phyloP scores from a whole-genome alignment of 2,797 vertebrate genomes.

The Chelmon rostratus region DNA sequence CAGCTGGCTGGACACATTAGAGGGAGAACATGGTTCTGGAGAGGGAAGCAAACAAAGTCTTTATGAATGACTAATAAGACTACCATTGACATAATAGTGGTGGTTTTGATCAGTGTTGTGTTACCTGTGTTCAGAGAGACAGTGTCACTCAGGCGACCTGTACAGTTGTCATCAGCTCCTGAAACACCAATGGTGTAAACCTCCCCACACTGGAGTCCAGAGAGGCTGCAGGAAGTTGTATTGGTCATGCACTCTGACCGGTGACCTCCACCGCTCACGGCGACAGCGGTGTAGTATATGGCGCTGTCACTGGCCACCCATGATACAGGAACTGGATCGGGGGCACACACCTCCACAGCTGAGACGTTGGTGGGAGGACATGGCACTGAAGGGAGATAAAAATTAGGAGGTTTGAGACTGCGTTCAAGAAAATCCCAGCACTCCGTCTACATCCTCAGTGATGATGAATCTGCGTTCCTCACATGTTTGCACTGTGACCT shows the following conservation, averaged over 20 bases:
- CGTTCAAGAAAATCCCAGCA: background rate
- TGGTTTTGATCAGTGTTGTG: background rate
- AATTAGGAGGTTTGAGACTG: background rate
- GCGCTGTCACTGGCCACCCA: conserved; percentile 77
- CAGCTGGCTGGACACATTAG: conserved; percentile 67
- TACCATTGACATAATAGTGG: background rate
- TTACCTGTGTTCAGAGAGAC: conserved; percentile 74
- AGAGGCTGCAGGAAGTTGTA: conserved; percentile 71
- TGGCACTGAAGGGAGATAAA: conserved; percentile 69
- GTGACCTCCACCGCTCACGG: conserved; percentile 61
- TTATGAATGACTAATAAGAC: too few relatives aligned
- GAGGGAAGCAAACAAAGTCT: conserved; percentile 30
- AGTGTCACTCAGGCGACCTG: conserved; percentile 63
- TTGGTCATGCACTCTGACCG: conserved; percentile 67
- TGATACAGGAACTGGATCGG: conserved; percentile 58
- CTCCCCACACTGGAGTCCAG: conserved; percentile 76
- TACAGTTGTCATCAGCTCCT: conserved; percentile 70
- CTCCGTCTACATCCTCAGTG: background rate
- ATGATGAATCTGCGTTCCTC: conserved; percentile 30
- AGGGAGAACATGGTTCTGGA: conserved; percentile 72
- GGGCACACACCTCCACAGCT: conserved; percentile 60
- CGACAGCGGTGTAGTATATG: conserved; percentile 71
- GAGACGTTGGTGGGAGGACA: conserved; percentile 79
- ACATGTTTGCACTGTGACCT: conserved; percentile 73
- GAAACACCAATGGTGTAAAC: conserved; percentile 75